phyloP scores from a whole-genome alignment of 1,140 invertebrate species.

The Caenorhabditis remanei region DNA sequence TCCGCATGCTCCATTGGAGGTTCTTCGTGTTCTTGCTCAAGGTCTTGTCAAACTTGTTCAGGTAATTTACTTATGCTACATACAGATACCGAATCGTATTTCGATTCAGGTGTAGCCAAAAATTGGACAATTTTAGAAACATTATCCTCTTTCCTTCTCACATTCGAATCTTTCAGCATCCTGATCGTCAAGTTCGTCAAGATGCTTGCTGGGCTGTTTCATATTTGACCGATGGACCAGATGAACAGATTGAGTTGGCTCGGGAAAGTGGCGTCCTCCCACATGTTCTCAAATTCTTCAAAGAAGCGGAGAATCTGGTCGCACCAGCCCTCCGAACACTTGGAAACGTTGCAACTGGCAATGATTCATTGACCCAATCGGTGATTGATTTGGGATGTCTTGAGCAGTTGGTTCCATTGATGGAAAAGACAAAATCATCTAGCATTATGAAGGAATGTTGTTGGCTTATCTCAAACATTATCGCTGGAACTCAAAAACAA shows the following conservation, averaged over 20 bases:
- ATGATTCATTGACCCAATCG: conserved; percentile 66
- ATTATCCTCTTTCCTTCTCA: not conserved
- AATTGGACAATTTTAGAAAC: not conserved
- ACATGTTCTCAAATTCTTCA: conserved; percentile 48
- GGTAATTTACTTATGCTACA: conserved; percentile 5
- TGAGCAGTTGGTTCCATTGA: conserved; percentile 1
- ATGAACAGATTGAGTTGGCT: conserved; percentile 67
- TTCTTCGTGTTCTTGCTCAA: conserved; percentile 49
- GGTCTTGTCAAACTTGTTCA: conserved; percentile 61
- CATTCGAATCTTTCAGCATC: conserved; percentile 37
- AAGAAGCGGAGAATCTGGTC: conserved; percentile 57
- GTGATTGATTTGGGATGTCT: conserved; percentile 65
- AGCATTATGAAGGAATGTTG: conserved; percentile 65
- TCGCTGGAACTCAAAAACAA: conserved; percentile 67
- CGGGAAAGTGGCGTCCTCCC: conserved; percentile 54
- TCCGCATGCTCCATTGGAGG: conserved; percentile 64
- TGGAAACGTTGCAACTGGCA: conserved; percentile 68
- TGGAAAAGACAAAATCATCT: conserved; percentile 41
- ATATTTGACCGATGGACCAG: conserved; percentile 69
- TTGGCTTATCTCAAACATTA: conserved; percentile 68
- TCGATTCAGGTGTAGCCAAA: too few relatives aligned
- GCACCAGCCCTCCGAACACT: conserved; percentile 66
- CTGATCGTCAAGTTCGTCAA: conserved; percentile 64
- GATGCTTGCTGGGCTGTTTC: conserved; percentile 69
- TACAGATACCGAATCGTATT: too few relatives aligned